Base-by-base conservation (phyloP, 1,140 invertebrate species). In the Coenobita brevimanus region DNA sequence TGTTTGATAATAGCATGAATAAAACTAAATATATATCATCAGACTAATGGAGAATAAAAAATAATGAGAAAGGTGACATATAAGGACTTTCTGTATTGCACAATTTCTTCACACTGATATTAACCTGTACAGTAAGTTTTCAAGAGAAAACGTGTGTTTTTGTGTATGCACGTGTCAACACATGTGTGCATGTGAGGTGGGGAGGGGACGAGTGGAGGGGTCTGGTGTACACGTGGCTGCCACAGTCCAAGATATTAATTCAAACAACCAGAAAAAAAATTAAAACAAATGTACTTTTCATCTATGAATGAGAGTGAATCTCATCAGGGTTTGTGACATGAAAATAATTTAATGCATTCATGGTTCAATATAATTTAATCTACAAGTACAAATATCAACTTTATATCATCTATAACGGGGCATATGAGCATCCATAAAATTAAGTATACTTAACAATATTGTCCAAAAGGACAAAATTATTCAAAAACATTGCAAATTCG, bases 341-440 rank as follows among this genome's bases (percentile, higher is more conserved):
- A 85, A 86, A 86, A 84, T 79, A 86, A 86, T 86, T 78, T 86
- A 86, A 79, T 86, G 83, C 83, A 79, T 86, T 86, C 75, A 54
- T 86, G 83, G 73, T 86, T 86, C 71, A 62, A 78, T 62, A 79
- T 60, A 80, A 46, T 87, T 75, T 60, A 50, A 71, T 33, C 75
- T 87, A 80, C 76, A 80, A 87, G 57, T 76, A 78, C 83, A 87
- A 87, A 87, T 80, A 87, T 80, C 84, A 80, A 80, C 76, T 60
- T 80, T 50, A 80, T 87, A 80, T 87, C 60, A 71, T 79, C 62
- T 80, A 69, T 69, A 69, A 80, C 21, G 54, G 57, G 71, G 60
- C 84, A 80, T 71, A 80, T 87, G 84, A 87, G 84, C 84, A 80
- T 87, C 84, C 43, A 87, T 87, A 87, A 87, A 87, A 87, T 80